Base-by-base conservation (phyloP, 2,888 invertebrate genomes). In the Sarcophaga carnaria region DNA sequence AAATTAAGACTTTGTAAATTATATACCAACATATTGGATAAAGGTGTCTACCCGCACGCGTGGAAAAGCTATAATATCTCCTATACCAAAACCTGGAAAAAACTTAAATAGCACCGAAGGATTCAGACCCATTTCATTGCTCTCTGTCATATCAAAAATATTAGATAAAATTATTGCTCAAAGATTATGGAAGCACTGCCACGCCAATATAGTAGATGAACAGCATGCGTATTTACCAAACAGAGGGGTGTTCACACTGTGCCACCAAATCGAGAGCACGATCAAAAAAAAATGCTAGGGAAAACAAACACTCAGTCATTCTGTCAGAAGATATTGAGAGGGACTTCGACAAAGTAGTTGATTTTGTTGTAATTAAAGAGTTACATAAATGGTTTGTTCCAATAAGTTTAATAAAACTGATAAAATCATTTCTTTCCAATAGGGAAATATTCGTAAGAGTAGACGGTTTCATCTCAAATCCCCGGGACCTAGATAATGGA, bases 131-230 rank as follows among this genome's bases (percentile, higher is more conserved):
- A 78, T 77, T 11, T 74, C 75, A 0, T 22, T 83, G 12, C 49
- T 83, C 14, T 17, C 72, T 20, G 67, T 78, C 3, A 72, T 79
- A 6, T 78, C 79, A 17, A 80, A 84, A 66, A 12, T 69, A 3
- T 76, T 84, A 3, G 66, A 84, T 11, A 84, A 80, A 69, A 72
- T 83, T 47, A 27, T 83, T 10, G n/a, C 72, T 14, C n/a, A 63
- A 25, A 54, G 78, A 12, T 47, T 80, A 22, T 75, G 74, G 59
- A 22, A 22, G 22, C 22, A 25, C 4, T 45, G 54, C 5, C 8
- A 45, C n/a, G 4, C 14, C 12, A 69, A 64, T 14, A 69, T 84
- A 17, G 63, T 63, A 22, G 8, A 37, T n/a, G 60, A 62, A 22
- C 67, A 78, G 60, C 78, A 83, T 45, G 79, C 75, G 62, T 79